phyloP scores from a whole-genome alignment of 2,113 vertebrate species.

The Asarcornis scutulata region DNA sequence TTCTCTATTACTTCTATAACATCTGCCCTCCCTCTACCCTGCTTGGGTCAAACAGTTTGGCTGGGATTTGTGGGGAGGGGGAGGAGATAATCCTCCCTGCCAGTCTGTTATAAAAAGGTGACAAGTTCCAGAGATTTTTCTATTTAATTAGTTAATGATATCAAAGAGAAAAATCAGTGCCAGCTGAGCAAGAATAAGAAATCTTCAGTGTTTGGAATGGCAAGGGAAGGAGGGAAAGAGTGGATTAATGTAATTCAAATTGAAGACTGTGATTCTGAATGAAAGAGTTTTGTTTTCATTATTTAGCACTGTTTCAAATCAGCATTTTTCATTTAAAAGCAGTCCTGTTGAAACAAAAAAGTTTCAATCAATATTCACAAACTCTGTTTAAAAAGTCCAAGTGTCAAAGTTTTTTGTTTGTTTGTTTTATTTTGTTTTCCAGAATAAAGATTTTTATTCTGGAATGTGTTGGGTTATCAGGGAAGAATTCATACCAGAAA shows the following conservation, averaged over 20 bases:
- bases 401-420: not conserved
- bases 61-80: not conserved
- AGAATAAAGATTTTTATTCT: not conserved
- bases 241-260: not conserved
- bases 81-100: not conserved
- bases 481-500: not conserved
- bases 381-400: not conserved
- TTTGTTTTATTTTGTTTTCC: not conserved
- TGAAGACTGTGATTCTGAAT: not conserved
- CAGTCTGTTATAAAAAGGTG: not conserved
- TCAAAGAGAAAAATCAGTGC: not conserved
- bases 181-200: not conserved
- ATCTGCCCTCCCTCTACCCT: not conserved
- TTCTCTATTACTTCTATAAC: not conserved
- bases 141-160: not conserved
- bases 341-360: not conserved
- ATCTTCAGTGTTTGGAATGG: not conserved
- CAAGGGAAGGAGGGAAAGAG: not conserved
- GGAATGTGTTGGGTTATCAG: not conserved
- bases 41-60: not conserved
- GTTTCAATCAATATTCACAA: not conserved
- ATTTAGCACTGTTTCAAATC: not conserved
- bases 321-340: not conserved
- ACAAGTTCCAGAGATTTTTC: not conserved
- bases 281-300: not conserved